Evolutionary conservation across 2,797 vertebrate genomes (phyloP), one percentile per base, ranked within the genome.

Genomic region (Discoglossus pictus): DNA sequence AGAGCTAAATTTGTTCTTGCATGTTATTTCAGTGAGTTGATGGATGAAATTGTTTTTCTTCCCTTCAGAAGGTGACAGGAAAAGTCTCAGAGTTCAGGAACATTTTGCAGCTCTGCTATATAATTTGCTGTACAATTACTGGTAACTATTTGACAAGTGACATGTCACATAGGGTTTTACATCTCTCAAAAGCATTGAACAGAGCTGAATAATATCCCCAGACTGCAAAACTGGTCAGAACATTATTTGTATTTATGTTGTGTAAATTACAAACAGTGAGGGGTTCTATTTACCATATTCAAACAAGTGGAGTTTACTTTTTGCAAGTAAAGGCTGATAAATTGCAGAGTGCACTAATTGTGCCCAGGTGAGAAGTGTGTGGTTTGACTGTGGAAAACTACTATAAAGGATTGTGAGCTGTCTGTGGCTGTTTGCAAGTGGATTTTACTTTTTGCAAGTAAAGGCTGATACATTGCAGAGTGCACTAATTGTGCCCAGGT

Each of bases 71-170:
- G 48, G 13, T 27, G 24, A 51, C 38, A 36, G 44, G 34, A 38
- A 50, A 58, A 39, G 34, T 25, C 10, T 50, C 7, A 31, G 7
- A 39, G 44, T 46, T 65, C 52, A 34, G 38, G 27, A 43, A 16
- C 50, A 3, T 6, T 13, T 13, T 17, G 12, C 9, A 21, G 38
- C 15, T 39, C 20, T 27, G 39, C 40, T 27, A 38, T 25, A 65
- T 47, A 47, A 65, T 65, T 47, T 56, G 38, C 62, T 21, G 35
- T 21, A 55, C 52, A 65, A 65, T 55, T 65, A 47, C 27, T 9
- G 16, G 31, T 42, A 56, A 38, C 43, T 56, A 23, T 48, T 48
- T 56, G 51, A 55, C 16, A 65, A 65, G 52, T 56, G 63, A 47
- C 63, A 65, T 65, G 47, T 54, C 40, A 44, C 39, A 18, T 10